Evolutionary conservation across 2,797 vertebrate genomes (phyloP), one percentile per base, ranked within the genome.

Genomic region (Schizopygopsis malacanthus): DNA sequence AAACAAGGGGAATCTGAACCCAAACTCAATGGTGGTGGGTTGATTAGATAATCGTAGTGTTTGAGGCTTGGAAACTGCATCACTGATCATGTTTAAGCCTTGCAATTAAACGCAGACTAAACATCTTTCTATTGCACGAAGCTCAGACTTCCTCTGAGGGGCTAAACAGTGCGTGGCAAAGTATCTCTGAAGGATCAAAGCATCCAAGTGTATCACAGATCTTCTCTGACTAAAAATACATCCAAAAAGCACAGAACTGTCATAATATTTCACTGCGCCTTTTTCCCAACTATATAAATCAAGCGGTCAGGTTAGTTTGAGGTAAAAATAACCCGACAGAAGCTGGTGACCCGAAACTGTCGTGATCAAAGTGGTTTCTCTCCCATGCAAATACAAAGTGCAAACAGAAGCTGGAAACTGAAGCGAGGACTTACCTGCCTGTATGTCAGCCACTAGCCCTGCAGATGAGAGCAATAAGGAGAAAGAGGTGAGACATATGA

Each of bases 351-450:
- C 54, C 20, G 54, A 83, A 83, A 63, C 65, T 79, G 28, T 65
- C 73, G 3, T 4, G 18, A 54, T 2, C 18, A 13, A 3, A 61
- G 73, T 1, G 7, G 0, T 47, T 28, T 78, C 15, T 78, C 50
- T 71, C 47, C n/a, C 33, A 37, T 52, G 39, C 22, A 12, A 50
- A 61, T 59, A 47, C 7, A 45, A 45, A 25, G 52, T 9, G 25
- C 10, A 37, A 43, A 61, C 16, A 8, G 52, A 39, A 83, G 69
- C 4, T 59, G 18, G 13, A 65, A 41, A 83, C 1, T 59, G n/a
- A 70, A 81, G 15, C 4, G 15, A 13, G 20, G 75, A 87, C 86
- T 86, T 77, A 87, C 89, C 75, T 76, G 69, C 4, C 6, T 86
- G 56, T n/a, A 79, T 67, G 43, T 47, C 4, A 0, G 12, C 67